Percentiles rank a stretch among this genome's conserved stretches.
phyloP scores from a whole-genome alignment of 2,797 vertebrate species.

The Chiroxiphia lanceolata region DNA sequence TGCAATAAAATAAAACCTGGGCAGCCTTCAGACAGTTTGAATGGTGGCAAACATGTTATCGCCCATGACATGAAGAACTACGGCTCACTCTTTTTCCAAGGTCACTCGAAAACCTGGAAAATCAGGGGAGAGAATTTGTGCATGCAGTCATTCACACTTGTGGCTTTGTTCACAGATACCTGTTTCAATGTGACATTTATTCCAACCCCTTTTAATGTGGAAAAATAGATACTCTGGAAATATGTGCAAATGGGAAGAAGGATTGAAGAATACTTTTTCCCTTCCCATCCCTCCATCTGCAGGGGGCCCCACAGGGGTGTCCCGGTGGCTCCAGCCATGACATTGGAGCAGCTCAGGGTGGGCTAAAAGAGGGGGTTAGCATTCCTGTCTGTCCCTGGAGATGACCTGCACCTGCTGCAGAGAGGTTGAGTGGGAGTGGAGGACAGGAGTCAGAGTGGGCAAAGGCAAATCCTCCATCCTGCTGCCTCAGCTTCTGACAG shows the following conservation, averaged over 20 bases:
- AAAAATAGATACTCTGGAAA: not conserved
- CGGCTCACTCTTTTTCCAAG: not conserved
- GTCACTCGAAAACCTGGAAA: conserved; percentile 15
- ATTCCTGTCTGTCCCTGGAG: not conserved
- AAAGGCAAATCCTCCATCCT: accelerated
- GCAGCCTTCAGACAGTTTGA: not conserved
- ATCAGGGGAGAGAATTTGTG: not conserved
- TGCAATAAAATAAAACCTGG: conserved; percentile 21
- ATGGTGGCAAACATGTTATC: not conserved
- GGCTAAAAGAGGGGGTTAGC: accelerated
- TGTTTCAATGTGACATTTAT: not conserved
- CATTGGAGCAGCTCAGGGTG: not conserved
- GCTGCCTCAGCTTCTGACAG: not conserved
- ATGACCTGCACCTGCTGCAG: not conserved
- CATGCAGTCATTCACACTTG: not conserved
- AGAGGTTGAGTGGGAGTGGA: not conserved
- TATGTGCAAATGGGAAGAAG: not conserved
- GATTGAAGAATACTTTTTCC: not conserved
- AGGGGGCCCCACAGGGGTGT: too few relatives aligned
- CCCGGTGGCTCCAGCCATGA: accelerated
- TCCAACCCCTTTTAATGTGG: not conserved
- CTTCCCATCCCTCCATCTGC: not conserved
- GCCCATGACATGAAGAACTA: not conserved
- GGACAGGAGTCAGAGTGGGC: accelerated
- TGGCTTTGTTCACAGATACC: not conserved